Base-by-base conservation (phyloP, 1,140 invertebrate species). In the Oreohelix idahoensis region DNA sequence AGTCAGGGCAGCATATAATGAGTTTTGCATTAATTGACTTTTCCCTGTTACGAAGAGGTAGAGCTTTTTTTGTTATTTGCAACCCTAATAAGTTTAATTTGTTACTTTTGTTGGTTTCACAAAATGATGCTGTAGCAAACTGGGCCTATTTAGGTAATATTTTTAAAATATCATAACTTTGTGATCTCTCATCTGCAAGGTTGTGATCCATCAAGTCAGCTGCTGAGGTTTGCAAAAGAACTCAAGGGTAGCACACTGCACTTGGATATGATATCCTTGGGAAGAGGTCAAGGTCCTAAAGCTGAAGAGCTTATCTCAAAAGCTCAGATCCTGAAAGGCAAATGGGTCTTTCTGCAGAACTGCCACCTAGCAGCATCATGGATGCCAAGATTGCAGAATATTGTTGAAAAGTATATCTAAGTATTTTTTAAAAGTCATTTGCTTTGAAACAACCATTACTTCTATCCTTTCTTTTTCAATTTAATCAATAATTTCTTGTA, bases 311-410 rank as follows among this genome's bases (percentile, higher is more conserved):
- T 92, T 35, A 93, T 93, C 51, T 85, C 85, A 42, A 92, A 92
- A 81, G 91, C 92, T 11, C 89, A 92, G 84, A 92, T 92, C 36
- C 86, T 92, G 15, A 93, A 93, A 81, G 91, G 92, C 17, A 80
- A 90, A 70, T 93, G 92, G 93, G 90, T 93, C 4, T 97, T 96
- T 92, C 93, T 97, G 45, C 91, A 92, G 83, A 92, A 92, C 86
- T 92, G 92, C 87, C 92, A 93, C 79, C 86, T 93, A 13, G 91
- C 91, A 23, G 89, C 91, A 17, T 92, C 91, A 17, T 93, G 91
- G 91, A 93, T 93, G 92, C 91, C 90, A 0, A 85, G 84, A 77
- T 88, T 93, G 20, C 90, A 92, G 79, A 76, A 86, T 17, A 88
- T 92, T 80, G 91, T 92, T n/a, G 89, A 92, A 83, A 91, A 89